A percentile compares a stretch with the other conserved stretches of the same genome.
These are phyloP conservation scores for Dendrocincla fuliginosa DNA, from an alignment of 2,797 vertebrate species.

Conservation along the genomic window DNA sequence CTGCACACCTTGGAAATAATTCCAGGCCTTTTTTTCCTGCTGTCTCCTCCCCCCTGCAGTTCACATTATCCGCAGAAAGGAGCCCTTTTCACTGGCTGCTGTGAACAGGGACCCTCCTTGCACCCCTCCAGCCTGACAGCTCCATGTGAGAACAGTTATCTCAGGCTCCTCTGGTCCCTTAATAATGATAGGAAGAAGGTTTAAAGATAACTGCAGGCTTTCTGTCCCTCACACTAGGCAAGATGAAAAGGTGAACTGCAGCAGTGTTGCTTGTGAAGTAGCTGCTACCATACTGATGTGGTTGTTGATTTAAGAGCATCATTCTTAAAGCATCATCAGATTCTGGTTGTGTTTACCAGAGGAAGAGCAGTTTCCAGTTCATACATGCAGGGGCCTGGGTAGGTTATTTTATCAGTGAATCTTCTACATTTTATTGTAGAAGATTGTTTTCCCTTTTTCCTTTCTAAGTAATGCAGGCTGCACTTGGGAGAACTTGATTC, in stretches of 20 bases:
- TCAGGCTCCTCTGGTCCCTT: not conserved
- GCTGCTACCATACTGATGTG: no score
- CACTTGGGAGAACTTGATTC: not conserved
- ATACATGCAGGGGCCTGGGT: not conserved
- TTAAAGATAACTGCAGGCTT: not conserved
- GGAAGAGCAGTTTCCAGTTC: not conserved
- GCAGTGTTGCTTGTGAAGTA: not conserved
- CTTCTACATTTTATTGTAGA: not conserved
- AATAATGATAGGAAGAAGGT: no score
- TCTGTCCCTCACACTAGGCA: not conserved
- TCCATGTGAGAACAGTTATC: not conserved
- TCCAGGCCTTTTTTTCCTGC: not conserved
- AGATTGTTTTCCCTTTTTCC: not conserved
- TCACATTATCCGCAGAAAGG: not conserved
- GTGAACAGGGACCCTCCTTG: not conserved
- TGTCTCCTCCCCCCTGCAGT: not conserved
- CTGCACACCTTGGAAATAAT: not conserved
- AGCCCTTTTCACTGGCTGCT: rapidly evolving
- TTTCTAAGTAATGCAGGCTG: not conserved
- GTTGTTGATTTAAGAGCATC: not conserved
- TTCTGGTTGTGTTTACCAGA: not conserved
- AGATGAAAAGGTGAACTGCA: not conserved
- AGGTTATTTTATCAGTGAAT: not conserved
- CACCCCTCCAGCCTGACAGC: not conserved
- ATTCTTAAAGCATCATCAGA: not conserved